Evolutionary conservation across 2,888 invertebrate genomes (phyloP), one percentile per base, ranked within the genome.

Genomic region (Sturmia bella): DNA sequence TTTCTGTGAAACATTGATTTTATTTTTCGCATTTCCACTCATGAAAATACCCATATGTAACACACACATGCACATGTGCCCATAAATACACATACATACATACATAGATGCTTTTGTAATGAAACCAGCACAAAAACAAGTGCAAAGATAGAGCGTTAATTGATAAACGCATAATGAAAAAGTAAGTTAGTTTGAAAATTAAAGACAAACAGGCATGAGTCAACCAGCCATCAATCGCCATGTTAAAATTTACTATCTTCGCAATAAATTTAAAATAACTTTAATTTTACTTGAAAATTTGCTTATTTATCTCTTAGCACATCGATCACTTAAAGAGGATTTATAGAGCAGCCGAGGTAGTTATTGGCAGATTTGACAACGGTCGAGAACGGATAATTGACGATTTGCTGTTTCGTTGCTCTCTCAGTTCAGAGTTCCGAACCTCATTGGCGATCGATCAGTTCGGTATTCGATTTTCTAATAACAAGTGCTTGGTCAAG

Each of bases 101-200:
- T 9, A 37, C 7, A 11, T 41, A 17, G 7, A 52, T 32, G 15
- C 11, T 32, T 17, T 37, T 57, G 3, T 54, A 74, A 39, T 66
- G 74, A 66, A 57, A 74, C 21, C 48, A 57, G 56, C 24, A 41
- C 57, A 57, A 50, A 56, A 74, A 24, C 56, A 64, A 48, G 15
- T 37, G 21, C 9, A 9, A 19, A 64, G 15, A 45, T 37, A 24
- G 24, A 45, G n/a, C 11, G 27, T 66, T 39, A 41, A 39, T 56
- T 64, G 21, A 64, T 52, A 56, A 39, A 27, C 21, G 21, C 21
- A 56, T 45, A 24, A 4, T 32, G 27, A 27, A 32, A 45, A 37
- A 9, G 39, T 32, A 32, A 32, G 32, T 32, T 32, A 13, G 32
- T 32, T 32, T 11, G 17, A 19, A 50, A 27, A 9, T 24, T 24